Base-by-base conservation (phyloP, 2,113 vertebrate genomes). In the Planiliza haematocheilus region DNA sequence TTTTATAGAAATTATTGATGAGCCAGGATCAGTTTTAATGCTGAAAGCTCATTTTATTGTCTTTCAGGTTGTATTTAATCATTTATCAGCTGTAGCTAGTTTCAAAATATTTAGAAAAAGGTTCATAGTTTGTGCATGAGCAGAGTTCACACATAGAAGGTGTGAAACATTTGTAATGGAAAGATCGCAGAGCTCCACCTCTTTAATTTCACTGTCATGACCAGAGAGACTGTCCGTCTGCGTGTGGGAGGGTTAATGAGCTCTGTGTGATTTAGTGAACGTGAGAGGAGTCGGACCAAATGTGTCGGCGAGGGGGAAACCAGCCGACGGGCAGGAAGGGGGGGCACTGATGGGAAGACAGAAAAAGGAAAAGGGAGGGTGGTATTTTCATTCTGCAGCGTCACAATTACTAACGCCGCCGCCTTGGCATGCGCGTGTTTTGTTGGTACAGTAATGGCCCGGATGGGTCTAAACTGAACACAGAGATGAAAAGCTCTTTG, bases 401-500 rank as follows among this genome's bases (percentile, higher is more conserved):
- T 84, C 68, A n/a, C 50, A 36, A 24, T 60, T 24, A 45, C 78
- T 79, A 10, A 24, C 52, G 60, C 62, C n/a, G 14, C 43, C n/a
- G 60, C 64, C 79, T 68, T 0, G 20, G 43, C 42, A 2, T 45
- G 69, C 56, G 65, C 7, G 0, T 77, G 77, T 71, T 85, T 71
- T 76, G 78, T 65, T 10, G 0, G 1, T 41, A 4, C 52, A 18
- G 48, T 52, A 67, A 73, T 55, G 63, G 60, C 21, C 80, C 58
- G 59, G 83, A 87, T 84, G 82, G 9, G 55, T 37, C 62, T 3
- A 11, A 75, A 20, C 65, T 38, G 36, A 56, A 62, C 58, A n/a
- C 72, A 0, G 7, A 78, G 68, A 83, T 81, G 53, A 77, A 70
- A 84, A 69, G 73, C 70, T 56, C 82, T 89, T 83, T 90, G 83